phyloP scores from a whole-genome alignment of 2,113 vertebrate genomes.

The Menura novaehollandiae region DNA sequence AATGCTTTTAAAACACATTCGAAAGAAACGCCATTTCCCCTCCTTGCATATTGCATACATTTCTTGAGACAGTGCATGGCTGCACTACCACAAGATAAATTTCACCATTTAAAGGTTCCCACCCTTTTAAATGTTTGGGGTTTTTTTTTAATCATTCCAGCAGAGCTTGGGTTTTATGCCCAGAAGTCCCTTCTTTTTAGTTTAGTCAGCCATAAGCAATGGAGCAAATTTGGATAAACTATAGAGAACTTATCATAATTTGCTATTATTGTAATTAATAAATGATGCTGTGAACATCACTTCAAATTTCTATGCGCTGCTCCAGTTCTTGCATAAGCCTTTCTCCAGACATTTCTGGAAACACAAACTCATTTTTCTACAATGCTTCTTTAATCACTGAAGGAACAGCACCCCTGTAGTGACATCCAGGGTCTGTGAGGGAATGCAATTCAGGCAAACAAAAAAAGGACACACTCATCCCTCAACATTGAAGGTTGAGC shows the following conservation, averaged over 20 bases:
- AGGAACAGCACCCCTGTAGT: not conserved
- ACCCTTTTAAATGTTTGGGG: not conserved
- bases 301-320: not conserved
- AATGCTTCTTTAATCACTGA: not conserved
- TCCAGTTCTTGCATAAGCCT: not conserved
- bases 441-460: not conserved
- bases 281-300: not conserved
- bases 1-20: not conserved
- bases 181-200: not conserved
- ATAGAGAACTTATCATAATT: not conserved
- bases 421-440: not conserved
- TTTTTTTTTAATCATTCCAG: not conserved
- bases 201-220: not conserved
- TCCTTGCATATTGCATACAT: rapidly evolving
- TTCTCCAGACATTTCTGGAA: not conserved
- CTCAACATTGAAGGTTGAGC: not conserved
- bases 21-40: not conserved
- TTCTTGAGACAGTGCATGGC: rapidly evolving
- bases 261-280: not conserved
- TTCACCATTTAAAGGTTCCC: not conserved
- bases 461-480: not conserved
- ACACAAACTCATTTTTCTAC: not conserved
- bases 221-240: not conserved
- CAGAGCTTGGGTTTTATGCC: not conserved
- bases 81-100: not conserved